phyloP scores from a whole-genome alignment of 1,140 invertebrate species.

The Musca vetustissima region DNA sequence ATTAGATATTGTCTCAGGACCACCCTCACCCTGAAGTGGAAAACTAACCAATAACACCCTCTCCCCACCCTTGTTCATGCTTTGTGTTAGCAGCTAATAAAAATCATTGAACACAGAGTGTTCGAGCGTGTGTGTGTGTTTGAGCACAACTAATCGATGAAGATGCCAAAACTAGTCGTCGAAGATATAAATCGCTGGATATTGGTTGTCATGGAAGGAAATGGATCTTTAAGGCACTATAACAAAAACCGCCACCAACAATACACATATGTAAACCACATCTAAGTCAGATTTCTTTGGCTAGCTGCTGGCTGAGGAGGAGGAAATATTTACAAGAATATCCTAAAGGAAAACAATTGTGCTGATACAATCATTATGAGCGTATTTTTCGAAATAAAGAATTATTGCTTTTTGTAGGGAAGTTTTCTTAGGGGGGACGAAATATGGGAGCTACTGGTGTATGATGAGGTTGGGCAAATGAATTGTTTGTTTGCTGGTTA shows the following conservation, averaged over 20 bases:
- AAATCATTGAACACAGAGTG: constrained; percentile 19
- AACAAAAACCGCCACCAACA: too few relatives aligned
- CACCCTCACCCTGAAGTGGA: not conserved
- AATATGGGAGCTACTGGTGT: not conserved
- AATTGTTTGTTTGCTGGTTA: constrained; percentile 31
- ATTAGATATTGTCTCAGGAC: not conserved
- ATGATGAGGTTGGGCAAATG: not conserved
- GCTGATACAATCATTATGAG: constrained; percentile 10
- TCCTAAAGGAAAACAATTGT: constrained; percentile 6
- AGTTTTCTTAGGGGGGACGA: not conserved
- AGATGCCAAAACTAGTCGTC: too few relatives aligned
- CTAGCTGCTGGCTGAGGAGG: too few relatives aligned
- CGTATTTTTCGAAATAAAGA: not conserved
- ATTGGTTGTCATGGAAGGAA: too few relatives aligned
- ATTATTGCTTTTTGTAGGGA: not conserved
- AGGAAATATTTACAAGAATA: too few relatives aligned
- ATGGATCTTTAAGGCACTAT: too few relatives aligned
- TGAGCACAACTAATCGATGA: constrained; percentile 10
- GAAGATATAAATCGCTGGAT: too few relatives aligned
- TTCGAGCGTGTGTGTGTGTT: too few relatives aligned
- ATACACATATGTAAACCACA: too few relatives aligned
- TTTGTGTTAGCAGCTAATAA: constrained; percentile 18
- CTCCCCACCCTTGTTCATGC: not conserved
- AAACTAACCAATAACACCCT: not conserved
- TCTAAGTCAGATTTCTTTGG: too few relatives aligned